phyloP scores from a whole-genome alignment of 2,888 invertebrate genomes.

The Sphinx pinastri region DNA sequence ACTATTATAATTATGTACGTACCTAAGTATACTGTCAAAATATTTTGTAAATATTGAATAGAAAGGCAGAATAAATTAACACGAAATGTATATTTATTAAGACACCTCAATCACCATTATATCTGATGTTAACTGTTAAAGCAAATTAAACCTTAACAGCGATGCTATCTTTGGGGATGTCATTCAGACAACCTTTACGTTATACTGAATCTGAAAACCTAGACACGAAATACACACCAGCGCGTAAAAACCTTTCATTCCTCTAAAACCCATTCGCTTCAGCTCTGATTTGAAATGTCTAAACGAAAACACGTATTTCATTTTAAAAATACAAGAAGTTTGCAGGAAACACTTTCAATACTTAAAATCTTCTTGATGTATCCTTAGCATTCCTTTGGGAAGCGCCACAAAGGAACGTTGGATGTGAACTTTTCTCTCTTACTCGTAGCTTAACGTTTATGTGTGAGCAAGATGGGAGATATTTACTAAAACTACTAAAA shows the following conservation, averaged over 20 bases:
- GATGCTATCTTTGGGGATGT: no score
- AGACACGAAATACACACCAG: no score
- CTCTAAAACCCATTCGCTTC: neutral
- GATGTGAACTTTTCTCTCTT: slow-evolving; percentile 37
- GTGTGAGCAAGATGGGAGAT: slow-evolving; percentile 39
- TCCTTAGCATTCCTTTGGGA: slow-evolving; percentile 43
- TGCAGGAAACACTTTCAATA: slow-evolving; percentile 29
- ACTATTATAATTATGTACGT: no score
- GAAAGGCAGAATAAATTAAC: no score
- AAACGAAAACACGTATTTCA: slow-evolving; percentile 31
- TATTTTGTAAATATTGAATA: no score
- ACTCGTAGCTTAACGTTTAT: slow-evolving; percentile 29
- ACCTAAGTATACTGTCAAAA: no score
- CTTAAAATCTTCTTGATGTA: slow-evolving; percentile 37
- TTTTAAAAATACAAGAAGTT: slow-evolving; percentile 23
- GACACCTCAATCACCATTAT: no score
- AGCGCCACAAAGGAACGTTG: slow-evolving; percentile 35
- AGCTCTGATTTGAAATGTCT: slow-evolving; percentile 5
- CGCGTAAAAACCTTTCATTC: neutral
- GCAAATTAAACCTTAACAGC: no score
- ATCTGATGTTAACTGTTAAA: no score
- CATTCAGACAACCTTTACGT: no score
- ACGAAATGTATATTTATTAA: no score
- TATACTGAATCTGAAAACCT: no score
- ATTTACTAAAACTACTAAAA: slow-evolving; percentile 35